phyloP scores from a whole-genome alignment of 2,113 vertebrate genomes.

The Phoenicopterus ruber region DNA sequence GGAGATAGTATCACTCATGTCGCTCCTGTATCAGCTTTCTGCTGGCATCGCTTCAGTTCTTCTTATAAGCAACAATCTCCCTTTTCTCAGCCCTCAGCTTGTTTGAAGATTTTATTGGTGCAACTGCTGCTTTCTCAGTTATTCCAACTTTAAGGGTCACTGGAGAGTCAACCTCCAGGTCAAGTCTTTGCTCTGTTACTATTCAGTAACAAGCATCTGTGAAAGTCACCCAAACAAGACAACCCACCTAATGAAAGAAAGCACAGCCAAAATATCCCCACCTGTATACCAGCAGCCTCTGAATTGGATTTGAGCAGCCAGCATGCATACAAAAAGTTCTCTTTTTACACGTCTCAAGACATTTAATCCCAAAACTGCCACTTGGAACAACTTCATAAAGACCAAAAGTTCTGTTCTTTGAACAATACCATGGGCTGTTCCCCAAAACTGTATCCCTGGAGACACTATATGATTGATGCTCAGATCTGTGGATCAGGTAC shows the following conservation, averaged over 20 bases:
- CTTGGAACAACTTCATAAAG: not conserved
- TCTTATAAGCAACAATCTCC: constrained; percentile 4
- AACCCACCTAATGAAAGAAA: not conserved
- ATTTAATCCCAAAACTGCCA: not conserved
- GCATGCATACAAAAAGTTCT: not conserved
- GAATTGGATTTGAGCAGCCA: not conserved
- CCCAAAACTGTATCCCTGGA: not conserved
- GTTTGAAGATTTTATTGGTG: not conserved
- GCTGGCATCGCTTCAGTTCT: not conserved
- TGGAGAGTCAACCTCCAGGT: constrained; percentile 19
- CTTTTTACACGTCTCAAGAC: not conserved
- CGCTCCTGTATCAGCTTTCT: constrained; percentile 39
- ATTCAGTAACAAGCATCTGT: not conserved
- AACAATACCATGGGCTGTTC: not conserved
- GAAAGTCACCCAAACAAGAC: not conserved
- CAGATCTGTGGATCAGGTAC: not conserved
- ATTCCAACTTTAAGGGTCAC: constrained; percentile 27
- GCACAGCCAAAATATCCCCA: not conserved
- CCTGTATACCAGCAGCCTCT: not conserved
- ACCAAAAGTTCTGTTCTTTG: not conserved
- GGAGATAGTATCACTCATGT: constrained; percentile 9
- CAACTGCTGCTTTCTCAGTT: constrained; percentile 41
- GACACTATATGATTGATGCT: not conserved
- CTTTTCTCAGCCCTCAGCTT: not conserved
- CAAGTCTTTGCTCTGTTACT: not conserved